Evolutionary conservation across 2,888 invertebrate genomes (phyloP).

Genomic region (Mechanitis messenoides): DNA sequence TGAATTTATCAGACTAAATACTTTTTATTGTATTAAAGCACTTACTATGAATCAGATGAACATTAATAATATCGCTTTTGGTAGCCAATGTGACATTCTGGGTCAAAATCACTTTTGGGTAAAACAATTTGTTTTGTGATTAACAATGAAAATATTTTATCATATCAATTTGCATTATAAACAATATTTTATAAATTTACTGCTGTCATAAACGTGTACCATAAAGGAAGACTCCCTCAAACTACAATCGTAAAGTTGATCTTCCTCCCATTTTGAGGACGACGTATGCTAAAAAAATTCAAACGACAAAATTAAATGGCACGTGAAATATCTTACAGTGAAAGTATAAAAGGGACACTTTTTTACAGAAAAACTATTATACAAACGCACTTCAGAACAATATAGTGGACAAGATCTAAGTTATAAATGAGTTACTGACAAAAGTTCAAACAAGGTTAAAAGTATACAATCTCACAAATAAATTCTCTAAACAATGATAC

Average conservation of each 20-base stretch:
- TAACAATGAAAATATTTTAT: constrained; percentile 6
- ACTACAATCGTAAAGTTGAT: constrained; percentile 67
- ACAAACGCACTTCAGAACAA: constrained; percentile 4
- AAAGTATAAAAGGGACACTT: constrained; percentile 54
- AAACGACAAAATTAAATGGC: constrained; percentile 76
- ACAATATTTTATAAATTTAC: constrained; percentile 42
- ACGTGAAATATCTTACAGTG: constrained; percentile 65
- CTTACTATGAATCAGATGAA: constrained; percentile 21
- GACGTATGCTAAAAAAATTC: constrained; percentile 76
- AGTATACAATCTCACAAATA: constrained; percentile 28
- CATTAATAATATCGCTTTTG: constrained; percentile 19
- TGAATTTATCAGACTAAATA: constrained; percentile 17
- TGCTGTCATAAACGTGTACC: constrained; percentile 33
- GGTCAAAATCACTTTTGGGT: constrained; percentile 6
- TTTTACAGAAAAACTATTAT: constrained; percentile 47
- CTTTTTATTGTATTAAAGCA: constrained; percentile 15
- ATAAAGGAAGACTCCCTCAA: constrained; percentile 47
- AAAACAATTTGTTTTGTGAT: constrained; percentile 13
- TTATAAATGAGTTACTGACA: constrained; percentile 20
- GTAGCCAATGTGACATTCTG: constrained; percentile 13
- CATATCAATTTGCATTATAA: neutral
- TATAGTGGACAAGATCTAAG: constrained; percentile 8
- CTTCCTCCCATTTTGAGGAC: constrained; percentile 51
- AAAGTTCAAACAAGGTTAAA: constrained; percentile 23
- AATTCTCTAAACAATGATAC: constrained; percentile 30